Evolutionary conservation across 2,113 vertebrate genomes (phyloP), one percentile per base, ranked within the genome.

Genomic region (Epinephelus moara): DNA sequence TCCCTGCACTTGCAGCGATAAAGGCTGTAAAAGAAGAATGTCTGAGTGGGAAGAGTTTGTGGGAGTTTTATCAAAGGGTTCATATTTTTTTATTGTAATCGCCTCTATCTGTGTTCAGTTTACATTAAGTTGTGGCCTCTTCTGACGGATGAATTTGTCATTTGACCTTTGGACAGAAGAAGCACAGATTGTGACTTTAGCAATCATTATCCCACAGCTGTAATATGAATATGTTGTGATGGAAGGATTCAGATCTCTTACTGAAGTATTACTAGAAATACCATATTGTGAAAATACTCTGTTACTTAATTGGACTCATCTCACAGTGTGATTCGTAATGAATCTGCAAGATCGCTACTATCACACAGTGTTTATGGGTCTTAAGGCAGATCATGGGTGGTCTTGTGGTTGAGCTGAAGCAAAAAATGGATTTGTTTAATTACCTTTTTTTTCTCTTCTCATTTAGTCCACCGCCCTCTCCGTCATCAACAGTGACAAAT

Each of bases 391-490:
- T 59, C 25, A 25, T 30, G n/a, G 23, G 27, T 17, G 13, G 33
- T 52, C 61, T 56, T 8, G 8, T 42, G 60, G 13, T 75, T 62
- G 14, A 42, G 59, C 68, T 80, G 50, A 55, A 67, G 55, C 18
- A 21, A 52, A 8, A 40, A 47, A 75, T 21, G 7, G 21, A 42
- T 59, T 42, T 64, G 4, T 52, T 37, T 37, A 14, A 73, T 50
- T 27, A 0, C 3, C 21, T 10, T 47, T 1, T 57, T 80, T 49
- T 10, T 50, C 12, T 78, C 30, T 27, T 66, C 19, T 64, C 23
- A 68, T 80, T 78, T 52, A 93, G 93, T 70, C 63, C 81, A 27
- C 56, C 59, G 1, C 15, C 69, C 15, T 86, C 87, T 53, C 73
- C 88, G 0, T 11, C 76, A n/a, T 23, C 87, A 62, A 53, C 57